Evolutionary conservation across 2,888 invertebrate species (phyloP), one percentile per base, ranked within the genome.

Genomic region (Lithophane semibrunnea): DNA sequence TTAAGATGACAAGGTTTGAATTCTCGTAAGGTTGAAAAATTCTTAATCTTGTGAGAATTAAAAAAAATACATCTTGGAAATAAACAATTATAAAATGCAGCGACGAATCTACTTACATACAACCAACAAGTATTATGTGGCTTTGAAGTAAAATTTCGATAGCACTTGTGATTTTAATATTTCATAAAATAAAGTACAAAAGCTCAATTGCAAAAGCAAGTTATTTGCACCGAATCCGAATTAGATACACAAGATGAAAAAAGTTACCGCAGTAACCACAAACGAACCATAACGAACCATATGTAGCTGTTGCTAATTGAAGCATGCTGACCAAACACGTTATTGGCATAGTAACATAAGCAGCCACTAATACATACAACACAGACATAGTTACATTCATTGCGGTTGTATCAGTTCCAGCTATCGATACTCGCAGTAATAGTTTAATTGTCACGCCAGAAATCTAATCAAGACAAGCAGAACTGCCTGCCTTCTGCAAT

Each of bases 271-370:
- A 66, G 4, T n/a, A 52, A 56, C 29, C 29, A 29, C 29, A 29
- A 29, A 29, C 29, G 29, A 29, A 29, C 29, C 42, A 18, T 52
- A 42, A 37, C 5, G 12, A 61, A 37, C 37, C 16, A 1, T 29
- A n/a, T 60, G 54, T 69, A 29, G 47, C 16, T 71, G 13, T 29
- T 71, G 24, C 21, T 77, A 81, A 81, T 72, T 68, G 47, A 71
- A 60, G 52, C 54, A 37, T 61, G 37, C 67, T 60, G 13, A 60
- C 52, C 24, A 71, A 71, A 67, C 67, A 54, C 9, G 10, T 24
- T 69, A 61, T 52, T 74, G 44, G 13, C n/a, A 49, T 54, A 56
- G 75, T 49, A 8, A 70, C 29, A 61, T 18, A 24, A 76, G 13
- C 49, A 49, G 13, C 7, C n/a, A 21, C n/a, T 60, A 42, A 44